Evolutionary conservation across 1,140 invertebrate species (phyloP), one percentile per base, ranked within the genome.

Genomic region (Gonioctena quinquepunctata): DNA sequence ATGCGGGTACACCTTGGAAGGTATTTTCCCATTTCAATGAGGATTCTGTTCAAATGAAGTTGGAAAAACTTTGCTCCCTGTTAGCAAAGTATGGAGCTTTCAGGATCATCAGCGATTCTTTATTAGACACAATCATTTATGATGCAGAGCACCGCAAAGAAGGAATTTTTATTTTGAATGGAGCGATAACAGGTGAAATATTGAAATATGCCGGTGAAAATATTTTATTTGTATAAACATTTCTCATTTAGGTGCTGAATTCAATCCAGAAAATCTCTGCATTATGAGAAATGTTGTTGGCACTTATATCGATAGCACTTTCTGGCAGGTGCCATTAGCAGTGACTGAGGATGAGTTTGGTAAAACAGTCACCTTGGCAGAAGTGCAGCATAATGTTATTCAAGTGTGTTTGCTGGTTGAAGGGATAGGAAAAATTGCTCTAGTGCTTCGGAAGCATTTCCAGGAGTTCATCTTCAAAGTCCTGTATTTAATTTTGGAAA

Each of bases 401-500:
- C 83, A 87, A 64, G 81, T 85, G 67, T 90, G 90, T 77, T 80
- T 91, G 18, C 81, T 90, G 72, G 83, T 86, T 0, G 90, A 91
- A 82, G 89, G 90, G 5, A 76, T 91, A 6, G 90, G 89, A 1
- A 81, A 86, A 67, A 83, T 90, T 63, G 88, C 90, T 1, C 68
- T 74, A 16, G 77, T 80, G 23, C 79, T 90, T 1, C 73, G 81
- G 54, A 25, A 71, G 0, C 68, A 86, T 2, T 90, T 87, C 80
- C 82, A 89, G 42, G 80, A 79, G 13, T 89, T 86, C 82, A 75
- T 91, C 54, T 72, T 91, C 18, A 88, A 88, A 75, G 88, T 87
- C 4, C 79, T 92, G n/a, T 92, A 90, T 72, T 75, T 89, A n/a
- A 76, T 91, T 18, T 82, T 91, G 64, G 90, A 91, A 83, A 84